A percentile compares a stretch with the other conserved stretches of the same genome.
These are phyloP conservation scores for Catagonus wagneri DNA, from an alignment of 2,113 vertebrate species.

Conservation along the genomic window DNA sequence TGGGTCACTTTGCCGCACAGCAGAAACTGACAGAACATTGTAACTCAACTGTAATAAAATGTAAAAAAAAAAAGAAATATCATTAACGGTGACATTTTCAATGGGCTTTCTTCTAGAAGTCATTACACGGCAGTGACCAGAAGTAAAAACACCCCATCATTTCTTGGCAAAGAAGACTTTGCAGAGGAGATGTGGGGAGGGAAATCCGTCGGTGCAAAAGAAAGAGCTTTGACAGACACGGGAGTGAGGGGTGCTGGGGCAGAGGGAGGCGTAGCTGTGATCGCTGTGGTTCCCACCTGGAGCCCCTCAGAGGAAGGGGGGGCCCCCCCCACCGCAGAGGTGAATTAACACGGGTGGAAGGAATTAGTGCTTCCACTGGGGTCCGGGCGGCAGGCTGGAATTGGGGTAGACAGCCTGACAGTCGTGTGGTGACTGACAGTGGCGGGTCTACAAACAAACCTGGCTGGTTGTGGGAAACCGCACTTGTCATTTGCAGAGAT, in stretches of 20 bases:
- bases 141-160: neutral
- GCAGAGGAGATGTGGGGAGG: neutral
- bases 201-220: neutral
- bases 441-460: neutral
- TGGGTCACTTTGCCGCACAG: no score
- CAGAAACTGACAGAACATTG: no score
- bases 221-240: neutral
- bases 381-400: neutral
- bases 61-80: neutral
- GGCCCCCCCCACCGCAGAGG: neutral
- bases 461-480: neutral
- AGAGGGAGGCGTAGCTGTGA: accelerated
- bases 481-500: neutral
- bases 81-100: neutral
- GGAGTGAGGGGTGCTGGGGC: neutral
- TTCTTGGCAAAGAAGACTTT: neutral
- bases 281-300: neutral
- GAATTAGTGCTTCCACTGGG: neutral
- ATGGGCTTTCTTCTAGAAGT: neutral
- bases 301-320: neutral
- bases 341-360: neutral
- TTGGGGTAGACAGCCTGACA: neutral
- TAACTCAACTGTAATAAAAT: no score
- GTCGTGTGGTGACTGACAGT: neutral
- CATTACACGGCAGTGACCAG: neutral